Evolutionary conservation across 2,888 invertebrate genomes (phyloP).

Genomic region (Eurois occulta): DNA sequence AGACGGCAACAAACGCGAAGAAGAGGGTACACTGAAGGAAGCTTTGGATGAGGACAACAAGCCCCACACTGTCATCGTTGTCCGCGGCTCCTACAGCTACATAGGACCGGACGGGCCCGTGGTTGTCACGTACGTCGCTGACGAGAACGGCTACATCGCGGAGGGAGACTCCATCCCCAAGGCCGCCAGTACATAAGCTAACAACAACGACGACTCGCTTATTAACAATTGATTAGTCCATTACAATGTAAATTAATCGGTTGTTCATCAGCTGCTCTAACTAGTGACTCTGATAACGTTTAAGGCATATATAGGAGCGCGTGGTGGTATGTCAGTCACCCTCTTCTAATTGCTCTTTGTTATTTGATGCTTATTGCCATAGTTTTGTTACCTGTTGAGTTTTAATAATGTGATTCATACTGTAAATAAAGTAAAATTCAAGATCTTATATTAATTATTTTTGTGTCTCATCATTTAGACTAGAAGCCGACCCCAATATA

Average conservation of each 20-base stretch:
- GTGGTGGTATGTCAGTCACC: conserved; percentile 4
- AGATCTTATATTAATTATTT: neutral
- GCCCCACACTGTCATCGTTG: conserved; percentile 89
- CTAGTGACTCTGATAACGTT: conserved; percentile 29
- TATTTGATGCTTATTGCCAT: conserved; percentile 25
- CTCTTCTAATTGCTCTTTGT: conserved; percentile 13
- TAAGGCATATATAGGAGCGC: conserved; percentile 16
- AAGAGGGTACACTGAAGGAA: conserved; percentile 84
- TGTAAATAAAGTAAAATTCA: conserved; percentile 46
- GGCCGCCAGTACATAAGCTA: conserved; percentile 72
- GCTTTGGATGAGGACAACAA: conserved; percentile 90
- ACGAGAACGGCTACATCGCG: conserved; percentile 92
- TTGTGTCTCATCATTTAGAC: neutral
- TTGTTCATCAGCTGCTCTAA: conserved; percentile 16
- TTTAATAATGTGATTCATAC: conserved; percentile 39
- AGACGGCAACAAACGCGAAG: conserved; percentile 89
- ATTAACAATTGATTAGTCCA: conserved; percentile 59
- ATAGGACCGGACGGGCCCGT: conserved; percentile 89
- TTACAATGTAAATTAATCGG: conserved; percentile 11
- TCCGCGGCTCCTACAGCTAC: conserved; percentile 91
- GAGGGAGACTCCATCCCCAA: conserved; percentile 91
- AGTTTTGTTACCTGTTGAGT: conserved; percentile 45
- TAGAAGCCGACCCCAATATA: neutral
- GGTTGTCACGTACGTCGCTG: conserved; percentile 89
- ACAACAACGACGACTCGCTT: conserved; percentile 14